These are phyloP conservation scores for Chrysocyon brachyurus DNA, from an alignment of 2,797 vertebrate genomes.

Conservation along the genomic window DNA sequence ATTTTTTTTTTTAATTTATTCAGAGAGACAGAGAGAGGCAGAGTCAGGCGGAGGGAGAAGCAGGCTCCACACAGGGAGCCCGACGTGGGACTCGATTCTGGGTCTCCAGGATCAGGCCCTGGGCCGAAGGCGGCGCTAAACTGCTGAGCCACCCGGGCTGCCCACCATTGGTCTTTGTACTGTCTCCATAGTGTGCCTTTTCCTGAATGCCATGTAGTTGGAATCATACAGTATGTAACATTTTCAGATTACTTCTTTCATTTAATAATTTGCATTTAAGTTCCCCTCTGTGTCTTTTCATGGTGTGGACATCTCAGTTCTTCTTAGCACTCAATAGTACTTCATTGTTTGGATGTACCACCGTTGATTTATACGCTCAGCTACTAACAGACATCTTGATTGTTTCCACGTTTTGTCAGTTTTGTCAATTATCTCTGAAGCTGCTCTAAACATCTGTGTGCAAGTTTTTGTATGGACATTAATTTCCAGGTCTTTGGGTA, in stretches of 20 bases:
- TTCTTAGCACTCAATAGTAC: background rate
- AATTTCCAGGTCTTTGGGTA: background rate
- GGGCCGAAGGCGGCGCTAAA: no score
- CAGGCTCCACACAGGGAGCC: no score
- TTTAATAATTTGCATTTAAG: background rate
- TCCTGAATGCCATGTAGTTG: background rate
- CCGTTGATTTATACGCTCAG: background rate
- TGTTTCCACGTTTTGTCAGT: background rate
- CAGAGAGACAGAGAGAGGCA: no score
- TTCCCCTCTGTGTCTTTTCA: background rate
- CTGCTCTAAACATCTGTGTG: background rate
- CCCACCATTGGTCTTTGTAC: background rate
- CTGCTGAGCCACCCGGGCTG: no score
- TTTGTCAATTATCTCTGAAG: background rate
- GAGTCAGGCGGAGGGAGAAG: no score
- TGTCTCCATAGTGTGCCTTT: background rate
- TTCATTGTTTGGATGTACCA: background rate
- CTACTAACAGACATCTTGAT: background rate
- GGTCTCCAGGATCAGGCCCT: no score
- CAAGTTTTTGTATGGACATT: background rate
- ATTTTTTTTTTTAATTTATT: no score
- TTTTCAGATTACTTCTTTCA: background rate
- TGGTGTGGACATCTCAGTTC: background rate
- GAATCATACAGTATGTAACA: background rate
- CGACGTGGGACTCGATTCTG: no score